Conservation (phyloP, 2,888 invertebrate genomes). For the Operophtera brumata region DNA sequence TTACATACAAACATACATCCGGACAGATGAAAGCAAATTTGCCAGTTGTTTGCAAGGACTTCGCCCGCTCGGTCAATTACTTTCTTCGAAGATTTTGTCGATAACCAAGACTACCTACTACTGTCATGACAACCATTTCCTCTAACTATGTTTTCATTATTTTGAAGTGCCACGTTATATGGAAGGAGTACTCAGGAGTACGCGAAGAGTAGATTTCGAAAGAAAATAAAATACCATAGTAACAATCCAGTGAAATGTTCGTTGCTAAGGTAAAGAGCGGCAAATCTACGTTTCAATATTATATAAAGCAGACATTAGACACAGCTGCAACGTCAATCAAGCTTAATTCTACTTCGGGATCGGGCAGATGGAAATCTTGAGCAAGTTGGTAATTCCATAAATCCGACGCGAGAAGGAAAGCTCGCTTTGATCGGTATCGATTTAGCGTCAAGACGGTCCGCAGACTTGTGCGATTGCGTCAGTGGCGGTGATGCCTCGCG, state of each 20-base stretch:
- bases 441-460: slow-evolving; percentile 63
- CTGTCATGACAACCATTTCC: not conserved
- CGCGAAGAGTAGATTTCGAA: too few species aligned
- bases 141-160: not conserved
- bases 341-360: slow-evolving; percentile 19
- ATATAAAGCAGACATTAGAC: slow-evolving; percentile 12
- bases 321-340: slow-evolving; percentile 30
- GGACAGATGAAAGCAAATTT: too few species aligned
- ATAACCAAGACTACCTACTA: too few species aligned
- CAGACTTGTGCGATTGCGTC: slow-evolving; percentile 68
- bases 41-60: too few species aligned
- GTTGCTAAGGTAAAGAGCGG: slow-evolving; percentile 1
- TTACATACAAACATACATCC: too few species aligned
- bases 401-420: slow-evolving; percentile 53
- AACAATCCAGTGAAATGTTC: not conserved
- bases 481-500: slow-evolving; percentile 57
- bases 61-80: too few species aligned
- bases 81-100: slow-evolving; percentile 4
- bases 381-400: slow-evolving; percentile 49
- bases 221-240: too few species aligned
- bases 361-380: slow-evolving; percentile 33
- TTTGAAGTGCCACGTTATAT: too few species aligned
- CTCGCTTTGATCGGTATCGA: slow-evolving; percentile 73
- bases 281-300: slow-evolving; percentile 3
- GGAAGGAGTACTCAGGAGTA: too few species aligned